These are phyloP conservation scores for Selenia dentaria DNA, from an alignment of 2,888 invertebrate genomes.

Conservation along the genomic window DNA sequence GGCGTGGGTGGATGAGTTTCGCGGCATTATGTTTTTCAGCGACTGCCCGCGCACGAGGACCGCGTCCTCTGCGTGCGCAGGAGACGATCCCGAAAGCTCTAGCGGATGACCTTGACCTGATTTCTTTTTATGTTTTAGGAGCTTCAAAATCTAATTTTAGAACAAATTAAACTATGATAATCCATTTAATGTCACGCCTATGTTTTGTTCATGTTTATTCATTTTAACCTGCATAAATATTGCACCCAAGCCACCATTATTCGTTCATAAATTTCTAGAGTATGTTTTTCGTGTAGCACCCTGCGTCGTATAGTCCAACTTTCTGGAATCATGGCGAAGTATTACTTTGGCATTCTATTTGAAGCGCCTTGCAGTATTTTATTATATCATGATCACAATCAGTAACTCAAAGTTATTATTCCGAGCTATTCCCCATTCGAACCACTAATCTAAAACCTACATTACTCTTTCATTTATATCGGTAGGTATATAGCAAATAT, in stretches of 20 bases:
- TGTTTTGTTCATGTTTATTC: conserved; percentile 8
- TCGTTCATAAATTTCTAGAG: too few relatives aligned
- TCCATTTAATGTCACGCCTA: conserved; percentile 2
- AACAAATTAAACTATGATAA: not conserved
- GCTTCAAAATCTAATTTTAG: conserved; percentile 22
- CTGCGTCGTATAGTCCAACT: too few relatives aligned
- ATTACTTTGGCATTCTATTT: not conserved
- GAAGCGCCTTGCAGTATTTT: too few relatives aligned
- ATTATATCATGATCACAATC: too few relatives aligned
- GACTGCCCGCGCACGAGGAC: conserved; percentile 37
- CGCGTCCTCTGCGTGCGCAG: conserved; percentile 36
- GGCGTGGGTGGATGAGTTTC: conserved; percentile 64
- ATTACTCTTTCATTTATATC: too few relatives aligned
- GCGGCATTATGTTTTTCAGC: conserved; percentile 52
- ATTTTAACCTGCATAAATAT: too few relatives aligned
- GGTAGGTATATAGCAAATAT: too few relatives aligned
- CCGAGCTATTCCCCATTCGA: too few relatives aligned
- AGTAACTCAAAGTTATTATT: too few relatives aligned
- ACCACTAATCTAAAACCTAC: too few relatives aligned
- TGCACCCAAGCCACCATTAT: too few relatives aligned
- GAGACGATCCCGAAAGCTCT: conserved; percentile 35
- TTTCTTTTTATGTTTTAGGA: conserved; percentile 42
- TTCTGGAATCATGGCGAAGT: conserved; percentile 17
- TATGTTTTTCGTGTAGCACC: too few relatives aligned
- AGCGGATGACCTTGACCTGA: conserved; percentile 75